Evolutionary conservation across 2,113 vertebrate species (phyloP), one percentile per base, ranked within the genome.

Genomic region (Bubo blakistoni): DNA sequence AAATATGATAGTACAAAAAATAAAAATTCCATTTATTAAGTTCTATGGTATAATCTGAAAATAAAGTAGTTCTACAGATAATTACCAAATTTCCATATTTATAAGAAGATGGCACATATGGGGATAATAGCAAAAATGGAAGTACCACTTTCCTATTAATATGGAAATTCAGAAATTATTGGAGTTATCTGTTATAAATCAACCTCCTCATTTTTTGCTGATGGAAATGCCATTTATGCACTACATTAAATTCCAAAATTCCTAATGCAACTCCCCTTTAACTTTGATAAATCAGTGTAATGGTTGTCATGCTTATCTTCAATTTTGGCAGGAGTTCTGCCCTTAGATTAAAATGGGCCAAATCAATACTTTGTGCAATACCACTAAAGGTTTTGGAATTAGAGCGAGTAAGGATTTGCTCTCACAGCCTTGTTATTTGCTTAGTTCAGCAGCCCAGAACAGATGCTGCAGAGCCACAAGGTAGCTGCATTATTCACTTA

Each of bases 91-190:
- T 97, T 97, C 96, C 97, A 94, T 96, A 94, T 95, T 97, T 96
- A 98, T 97, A 92, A 95, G 86, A 97, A 93, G 26, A 63, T 93
- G 81, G 83, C 63, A 94, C 95, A 94, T 97, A 91, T 72, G 86
- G 79, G 91, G 89, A 93, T 96, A 96, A 97, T 76, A 96, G 76
- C 95, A 94, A 94, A 92, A 93, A 84, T 84, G 77, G 58, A 86
- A 94, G 92, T 83, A 90, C 73, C 84, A 90, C 87, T 92, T 96
- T 89, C 86, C 88, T 96, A 96, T 97, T 95, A 97, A 74, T 86
- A 97, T 96, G 95, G 95, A 98, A 97, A 97, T 97, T 88, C 71
- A 86, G 77, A 96, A 95, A 95, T 97, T 95, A 93, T 96, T 95
- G 30, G 83, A 81, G 42, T 85, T 96, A 92, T 85, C 92, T 84